Percentiles rank a stretch among this genome's conserved stretches.
Conservation (phyloP, 2,888 invertebrate species). For the Drosophila macrospina region DNA sequence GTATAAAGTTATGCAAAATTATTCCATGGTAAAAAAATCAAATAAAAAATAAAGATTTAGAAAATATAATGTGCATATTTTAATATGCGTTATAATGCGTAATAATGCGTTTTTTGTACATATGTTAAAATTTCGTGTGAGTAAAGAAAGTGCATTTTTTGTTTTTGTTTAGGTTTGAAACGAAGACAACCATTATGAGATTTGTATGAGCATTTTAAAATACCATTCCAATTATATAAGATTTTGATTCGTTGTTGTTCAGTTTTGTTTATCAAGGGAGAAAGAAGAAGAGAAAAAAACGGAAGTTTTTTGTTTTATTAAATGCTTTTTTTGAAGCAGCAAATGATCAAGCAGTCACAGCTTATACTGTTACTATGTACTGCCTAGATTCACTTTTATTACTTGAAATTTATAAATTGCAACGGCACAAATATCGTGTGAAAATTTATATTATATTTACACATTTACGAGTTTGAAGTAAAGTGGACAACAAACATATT, state of each 20-base stretch:
- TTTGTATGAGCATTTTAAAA: slow-evolving; percentile 35
- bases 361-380: slow-evolving; percentile 15
- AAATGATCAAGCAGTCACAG: slow-evolving; percentile 38
- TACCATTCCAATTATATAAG: slow-evolving; percentile 46
- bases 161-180: slow-evolving; percentile 74
- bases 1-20: too few species aligned
- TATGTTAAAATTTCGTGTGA: not conserved
- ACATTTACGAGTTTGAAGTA: slow-evolving; percentile 37
- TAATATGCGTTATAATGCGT: too few species aligned
- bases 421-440: slow-evolving; percentile 57
- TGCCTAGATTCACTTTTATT: slow-evolving; percentile 34
- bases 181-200: slow-evolving; percentile 72
- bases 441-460: slow-evolving; percentile 33
- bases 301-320: slow-evolving; percentile 77
- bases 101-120: too few species aligned
- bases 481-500: slow-evolving; percentile 18
- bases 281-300: slow-evolving; percentile 85
- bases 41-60: too few species aligned
- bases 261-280: slow-evolving; percentile 82
- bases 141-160: not conserved
- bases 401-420: slow-evolving; percentile 38
- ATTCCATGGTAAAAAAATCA: too few species aligned
- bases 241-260: slow-evolving; percentile 59
- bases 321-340: slow-evolving; percentile 53
- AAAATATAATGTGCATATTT: too few species aligned